A percentile compares a stretch with the other conserved stretches of the same genome.
phyloP scores from a whole-genome alignment of 2,797 vertebrate genomes.

The Peromyscus aztecus region DNA sequence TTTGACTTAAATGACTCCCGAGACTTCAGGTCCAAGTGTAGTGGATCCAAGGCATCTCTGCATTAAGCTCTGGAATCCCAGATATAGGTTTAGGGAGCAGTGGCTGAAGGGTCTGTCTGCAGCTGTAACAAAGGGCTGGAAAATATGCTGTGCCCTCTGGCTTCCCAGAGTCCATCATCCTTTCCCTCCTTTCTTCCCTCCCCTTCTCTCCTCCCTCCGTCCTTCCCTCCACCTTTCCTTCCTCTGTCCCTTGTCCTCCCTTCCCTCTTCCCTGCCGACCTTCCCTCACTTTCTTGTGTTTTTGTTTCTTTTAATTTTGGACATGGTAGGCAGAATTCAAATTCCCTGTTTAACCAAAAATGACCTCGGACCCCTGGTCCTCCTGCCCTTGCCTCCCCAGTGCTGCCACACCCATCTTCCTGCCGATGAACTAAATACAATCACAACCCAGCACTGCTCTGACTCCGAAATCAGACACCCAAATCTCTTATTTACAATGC shows the following conservation, averaged over 20 bases:
- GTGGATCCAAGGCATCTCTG: background rate
- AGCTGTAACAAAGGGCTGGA: background rate
- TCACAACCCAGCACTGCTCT: background rate
- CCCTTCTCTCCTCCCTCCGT: background rate
- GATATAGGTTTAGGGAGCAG: fast-evolving
- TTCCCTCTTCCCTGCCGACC: background rate
- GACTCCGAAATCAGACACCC: background rate
- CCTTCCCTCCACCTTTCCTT: background rate
- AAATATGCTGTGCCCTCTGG: background rate
- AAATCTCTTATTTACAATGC: background rate
- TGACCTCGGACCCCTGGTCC: background rate
- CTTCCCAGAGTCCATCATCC: no score
- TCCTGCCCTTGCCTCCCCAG: background rate
- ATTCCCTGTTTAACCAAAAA: background rate
- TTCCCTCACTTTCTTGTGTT: no score
- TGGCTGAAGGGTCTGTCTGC: background rate
- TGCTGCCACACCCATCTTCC: background rate
- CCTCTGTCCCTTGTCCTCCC: no score
- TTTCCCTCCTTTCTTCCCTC: no score
- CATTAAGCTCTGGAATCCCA: background rate
- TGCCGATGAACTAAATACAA: fast-evolving
- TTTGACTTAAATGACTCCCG: background rate
- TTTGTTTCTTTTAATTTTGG: background rate
- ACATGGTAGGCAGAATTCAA: background rate
- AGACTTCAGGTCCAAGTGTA: background rate